Conservation (phyloP, 2,113 vertebrate genomes). For the Gymnorhina tibicen region DNA sequence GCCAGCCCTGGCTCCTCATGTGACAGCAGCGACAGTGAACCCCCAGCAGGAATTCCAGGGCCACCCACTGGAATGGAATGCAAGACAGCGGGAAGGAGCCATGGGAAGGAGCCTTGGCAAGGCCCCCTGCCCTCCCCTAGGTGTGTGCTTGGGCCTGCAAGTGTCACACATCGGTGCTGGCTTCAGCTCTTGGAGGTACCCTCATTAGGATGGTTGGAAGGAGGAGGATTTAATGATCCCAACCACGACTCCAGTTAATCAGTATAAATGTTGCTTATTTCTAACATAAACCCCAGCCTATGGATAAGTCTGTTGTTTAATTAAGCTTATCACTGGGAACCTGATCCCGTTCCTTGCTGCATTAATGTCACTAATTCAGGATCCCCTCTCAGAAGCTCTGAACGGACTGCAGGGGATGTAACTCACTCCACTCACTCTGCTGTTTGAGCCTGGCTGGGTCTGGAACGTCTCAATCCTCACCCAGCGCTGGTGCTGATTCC, state of each 20-base stretch:
- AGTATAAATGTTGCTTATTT: conserved; percentile 40
- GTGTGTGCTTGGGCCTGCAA: fast-evolving
- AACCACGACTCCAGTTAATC: conserved; percentile 37
- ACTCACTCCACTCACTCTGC: neutral
- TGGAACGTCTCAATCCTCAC: neutral
- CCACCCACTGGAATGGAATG: neutral
- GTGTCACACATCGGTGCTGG: neutral
- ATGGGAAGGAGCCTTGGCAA: neutral
- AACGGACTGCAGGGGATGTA: conserved; percentile 5
- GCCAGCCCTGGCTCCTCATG: neutral
- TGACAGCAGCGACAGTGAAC: neutral
- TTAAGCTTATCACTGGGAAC: conserved; percentile 66
- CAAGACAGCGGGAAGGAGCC: neutral
- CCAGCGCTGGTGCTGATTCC: neutral
- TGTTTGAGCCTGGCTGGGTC: neutral
- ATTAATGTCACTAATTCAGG: conserved; percentile 58
- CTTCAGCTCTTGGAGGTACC: neutral
- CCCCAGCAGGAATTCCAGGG: neutral
- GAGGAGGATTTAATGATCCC: conserved; percentile 29
- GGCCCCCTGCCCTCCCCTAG: neutral
- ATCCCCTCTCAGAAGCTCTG: conserved; percentile 37
- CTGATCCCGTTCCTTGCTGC: conserved; percentile 45
- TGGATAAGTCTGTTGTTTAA: conserved; percentile 67
- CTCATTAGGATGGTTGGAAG: neutral
- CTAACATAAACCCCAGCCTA: neutral